A percentile compares a stretch with the other conserved stretches of the same genome.
Evolutionary conservation across 2,888 invertebrate genomes (phyloP).

Genomic region (Pilophorus perplexus): DNA sequence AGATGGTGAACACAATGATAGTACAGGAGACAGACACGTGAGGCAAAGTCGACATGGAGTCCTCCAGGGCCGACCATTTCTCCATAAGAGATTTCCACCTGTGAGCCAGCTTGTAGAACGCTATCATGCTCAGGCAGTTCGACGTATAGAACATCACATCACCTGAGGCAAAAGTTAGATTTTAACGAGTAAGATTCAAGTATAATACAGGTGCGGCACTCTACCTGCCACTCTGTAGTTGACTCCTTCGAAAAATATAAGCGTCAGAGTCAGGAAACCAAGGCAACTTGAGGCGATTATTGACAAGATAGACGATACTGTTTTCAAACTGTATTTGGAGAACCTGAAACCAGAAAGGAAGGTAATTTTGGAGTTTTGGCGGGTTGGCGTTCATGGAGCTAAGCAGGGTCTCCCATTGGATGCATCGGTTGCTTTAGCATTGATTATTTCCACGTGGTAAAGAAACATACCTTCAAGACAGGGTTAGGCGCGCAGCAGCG

Average conservation of each 20-base stretch:
- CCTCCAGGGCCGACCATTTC: conserved; percentile 52
- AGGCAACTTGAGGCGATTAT: not conserved
- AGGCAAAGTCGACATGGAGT: conserved; percentile 50
- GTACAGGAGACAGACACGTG: conserved; percentile 50
- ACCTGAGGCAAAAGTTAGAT: conserved; percentile 49
- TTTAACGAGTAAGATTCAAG: not conserved
- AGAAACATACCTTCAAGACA: too few species aligned
- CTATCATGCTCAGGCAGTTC: conserved; percentile 56
- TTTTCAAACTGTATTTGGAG: conserved; percentile 30
- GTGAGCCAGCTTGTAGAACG: conserved; percentile 58
- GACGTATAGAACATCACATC: conserved; percentile 59
- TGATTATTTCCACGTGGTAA: too few species aligned
- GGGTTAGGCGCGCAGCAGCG: too few species aligned
- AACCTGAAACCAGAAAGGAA: too few species aligned
- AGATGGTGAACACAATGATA: conserved; percentile 49
- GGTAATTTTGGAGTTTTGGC: not conserved
- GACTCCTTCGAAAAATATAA: conserved; percentile 13
- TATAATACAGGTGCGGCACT: not conserved
- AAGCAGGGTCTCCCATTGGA: too few species aligned
- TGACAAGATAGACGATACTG: conserved; percentile 3
- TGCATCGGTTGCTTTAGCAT: too few species aligned
- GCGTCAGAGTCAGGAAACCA: not conserved
- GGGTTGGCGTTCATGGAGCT: too few species aligned
- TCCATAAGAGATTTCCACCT: conserved; percentile 57
- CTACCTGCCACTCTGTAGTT: conserved; percentile 14